Evolutionary conservation across 2,888 invertebrate genomes (phyloP).

Genomic region (Allygus modestus): DNA sequence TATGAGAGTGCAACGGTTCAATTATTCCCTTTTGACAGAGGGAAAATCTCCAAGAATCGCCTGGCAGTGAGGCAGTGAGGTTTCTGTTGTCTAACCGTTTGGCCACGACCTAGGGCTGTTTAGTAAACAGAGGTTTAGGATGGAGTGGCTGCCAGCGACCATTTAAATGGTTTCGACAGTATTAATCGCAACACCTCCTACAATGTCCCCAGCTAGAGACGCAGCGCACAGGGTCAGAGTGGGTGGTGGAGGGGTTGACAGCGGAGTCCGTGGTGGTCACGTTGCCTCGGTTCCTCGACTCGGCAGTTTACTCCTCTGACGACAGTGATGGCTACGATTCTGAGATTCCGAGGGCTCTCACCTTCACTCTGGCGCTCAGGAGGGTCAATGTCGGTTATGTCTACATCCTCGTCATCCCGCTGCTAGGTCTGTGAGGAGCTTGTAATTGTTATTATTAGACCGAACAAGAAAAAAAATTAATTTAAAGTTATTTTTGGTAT

Average conservation of each 20-base stretch:
- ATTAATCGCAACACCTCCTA: neutral
- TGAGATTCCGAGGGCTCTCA: constrained; percentile 15
- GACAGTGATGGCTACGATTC: constrained; percentile 33
- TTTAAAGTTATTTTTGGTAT: no score
- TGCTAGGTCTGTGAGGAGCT: constrained; percentile 33
- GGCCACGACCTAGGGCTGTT: no score
- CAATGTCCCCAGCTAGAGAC: constrained; percentile 1
- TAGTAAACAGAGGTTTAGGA: no score
- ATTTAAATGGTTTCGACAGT: no score
- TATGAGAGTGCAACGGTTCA: no score
- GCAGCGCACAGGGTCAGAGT: constrained; percentile 51
- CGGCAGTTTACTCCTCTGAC: neutral
- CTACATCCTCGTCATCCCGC: constrained; percentile 52
- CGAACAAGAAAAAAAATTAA: neutral
- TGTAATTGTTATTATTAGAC: no score
- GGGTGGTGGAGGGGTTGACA: constrained; percentile 18
- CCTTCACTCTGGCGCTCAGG: constrained; percentile 35
- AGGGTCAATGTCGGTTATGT: constrained; percentile 22
- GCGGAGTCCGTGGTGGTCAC: constrained; percentile 23
- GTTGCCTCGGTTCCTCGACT: constrained; percentile 5
- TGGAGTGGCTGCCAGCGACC: no score
- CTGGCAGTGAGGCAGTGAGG: no score
- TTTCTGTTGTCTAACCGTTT: no score
- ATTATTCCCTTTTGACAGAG: no score
- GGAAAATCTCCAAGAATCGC: no score